Base-by-base conservation (phyloP, 2,888 invertebrate genomes). In the Drosophila sordidula region DNA sequence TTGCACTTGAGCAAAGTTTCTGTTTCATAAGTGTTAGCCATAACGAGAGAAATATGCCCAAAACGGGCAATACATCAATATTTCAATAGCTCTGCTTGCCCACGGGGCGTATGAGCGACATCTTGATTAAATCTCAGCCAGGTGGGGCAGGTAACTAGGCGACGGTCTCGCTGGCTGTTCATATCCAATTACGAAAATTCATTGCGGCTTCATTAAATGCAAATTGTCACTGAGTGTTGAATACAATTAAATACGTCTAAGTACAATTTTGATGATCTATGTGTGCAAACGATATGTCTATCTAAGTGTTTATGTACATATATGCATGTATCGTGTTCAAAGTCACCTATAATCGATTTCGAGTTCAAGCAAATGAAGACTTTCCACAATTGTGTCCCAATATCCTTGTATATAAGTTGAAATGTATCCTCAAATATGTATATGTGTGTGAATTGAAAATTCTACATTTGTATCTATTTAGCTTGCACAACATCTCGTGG, bases 341-440 rank as follows among this genome's bases (percentile, higher is more conserved):
- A 75, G 72, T 70, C 51, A 59, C 44, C 49, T 32, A 34, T 61
- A 16, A 11, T 50, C 50, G 14, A 38, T 14, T 26, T 14, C 54
- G 36, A 67, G 50, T 59, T 36, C 49, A 73, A 78, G 78, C 75
- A 73, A 69, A 69, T 78, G 78, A 75, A 75, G 75, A 75, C 75
- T 75, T 61, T 49, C 26, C 18, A 56, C 49, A 41, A 54, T 42
- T 55, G 38, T 61, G 39, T 52, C 11, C 25, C 45, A 66, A n/a
- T 44, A 51, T 46, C 18, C 38, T 42, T 63, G 63, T 70, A 65
- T 34, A 45, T 73, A 55, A 51, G 38, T 26, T 56, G 18, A 46
- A 50, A 41, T n/a, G 34, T 55, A 52, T n/a, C 38, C 8, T 32
- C 29, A 29, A 4, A 32, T 50, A 44, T 36, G 14, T 29, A 25